Evolutionary conservation across 2,113 vertebrate species (phyloP), one percentile per base, ranked within the genome.

Genomic region (Gopherus evgoodei): DNA sequence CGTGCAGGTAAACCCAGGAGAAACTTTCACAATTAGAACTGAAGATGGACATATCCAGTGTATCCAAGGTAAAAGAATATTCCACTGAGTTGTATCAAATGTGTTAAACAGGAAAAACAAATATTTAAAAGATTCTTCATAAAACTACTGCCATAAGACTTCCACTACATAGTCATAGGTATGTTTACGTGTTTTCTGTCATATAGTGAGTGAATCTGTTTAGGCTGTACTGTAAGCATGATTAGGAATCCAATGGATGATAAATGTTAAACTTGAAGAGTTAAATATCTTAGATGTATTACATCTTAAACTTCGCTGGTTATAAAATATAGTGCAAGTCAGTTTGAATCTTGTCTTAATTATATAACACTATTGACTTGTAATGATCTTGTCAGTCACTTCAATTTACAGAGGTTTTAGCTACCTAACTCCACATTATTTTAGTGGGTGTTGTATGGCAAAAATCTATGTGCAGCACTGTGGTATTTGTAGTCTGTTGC

Each of bases 1-100:
- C 89, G 98, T 99, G 38, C 98, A 99, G 90, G 99, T 99, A 69
- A 99, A 99, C 90, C 98, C 98, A 52, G 99, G 99, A 59, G 98
- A 99, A 95, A 98, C 98, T 14, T 98, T 99, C 53, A 99, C 98
- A 78, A 98, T 99, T 90, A 98, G 98, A 95, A 98, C 98, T 94
- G 98, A 99, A 87, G 98, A 99, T 96, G 98, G 98, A 22, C 98
- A 98, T 75, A 88, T 98, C 91, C 98, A 98, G 9, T 98, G 98
- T 93, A 98, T 99, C 93, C 98, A 98, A 98, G 99, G 98, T 99
- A 96, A 97, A 96, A 57, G 52, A 24, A 72, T 88, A 83, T 2
- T 35, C 49, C 75, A 49, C 35, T 76, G n/a, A 22, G 10, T 65
- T 79, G 52, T 57, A 82, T 79, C 47, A 75, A 11, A n/a, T 49